Percentiles rank a stretch among this genome's conserved stretches.
Conservation (phyloP, 2,113 vertebrate species). For the Lasiurus cinereus region DNA sequence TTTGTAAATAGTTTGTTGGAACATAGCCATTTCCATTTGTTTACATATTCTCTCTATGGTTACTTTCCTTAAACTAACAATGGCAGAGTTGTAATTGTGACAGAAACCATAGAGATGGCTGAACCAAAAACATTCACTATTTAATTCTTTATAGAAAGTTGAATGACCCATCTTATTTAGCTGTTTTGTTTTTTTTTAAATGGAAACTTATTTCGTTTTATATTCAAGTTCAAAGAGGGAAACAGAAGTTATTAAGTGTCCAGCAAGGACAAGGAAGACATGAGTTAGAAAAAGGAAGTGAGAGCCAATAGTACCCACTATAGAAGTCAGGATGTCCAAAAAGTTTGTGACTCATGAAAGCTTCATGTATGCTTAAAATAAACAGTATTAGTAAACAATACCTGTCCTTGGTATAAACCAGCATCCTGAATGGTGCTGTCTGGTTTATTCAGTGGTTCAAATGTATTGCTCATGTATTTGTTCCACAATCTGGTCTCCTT, state of each 20-base stretch:
- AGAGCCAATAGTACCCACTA: slow-evolving; percentile 4
- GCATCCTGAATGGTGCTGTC: slow-evolving; percentile 99
- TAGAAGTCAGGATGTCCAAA: background rate
- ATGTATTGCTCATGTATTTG: slow-evolving; percentile 99
- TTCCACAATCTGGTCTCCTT: slow-evolving; percentile 99
- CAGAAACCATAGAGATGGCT: background rate
- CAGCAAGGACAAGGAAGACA: slow-evolving; percentile 15
- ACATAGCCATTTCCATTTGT: background rate
- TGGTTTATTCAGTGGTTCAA: slow-evolving; percentile 98
- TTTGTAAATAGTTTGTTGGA: background rate
- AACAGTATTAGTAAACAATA: slow-evolving; percentile 82
- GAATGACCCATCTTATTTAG: background rate
- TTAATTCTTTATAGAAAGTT: background rate
- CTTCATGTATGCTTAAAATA: slow-evolving; percentile 54
- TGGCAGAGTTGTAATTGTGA: background rate
- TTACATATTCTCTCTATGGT: background rate
- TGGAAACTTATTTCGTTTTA: slow-evolving; percentile 37
- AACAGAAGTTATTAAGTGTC: slow-evolving; percentile 47
- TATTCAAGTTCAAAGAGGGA: slow-evolving; percentile 42
- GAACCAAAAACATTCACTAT: slow-evolving; percentile 32
- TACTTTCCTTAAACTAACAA: slow-evolving; percentile 4
- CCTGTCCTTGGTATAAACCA: slow-evolving; percentile 99
- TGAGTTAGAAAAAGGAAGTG: slow-evolving; percentile 42
- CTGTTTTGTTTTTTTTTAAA: background rate
- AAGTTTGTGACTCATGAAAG: slow-evolving; percentile 41